Base-by-base conservation (phyloP, 2,888 invertebrate species). In the Rhingia rostrata region DNA sequence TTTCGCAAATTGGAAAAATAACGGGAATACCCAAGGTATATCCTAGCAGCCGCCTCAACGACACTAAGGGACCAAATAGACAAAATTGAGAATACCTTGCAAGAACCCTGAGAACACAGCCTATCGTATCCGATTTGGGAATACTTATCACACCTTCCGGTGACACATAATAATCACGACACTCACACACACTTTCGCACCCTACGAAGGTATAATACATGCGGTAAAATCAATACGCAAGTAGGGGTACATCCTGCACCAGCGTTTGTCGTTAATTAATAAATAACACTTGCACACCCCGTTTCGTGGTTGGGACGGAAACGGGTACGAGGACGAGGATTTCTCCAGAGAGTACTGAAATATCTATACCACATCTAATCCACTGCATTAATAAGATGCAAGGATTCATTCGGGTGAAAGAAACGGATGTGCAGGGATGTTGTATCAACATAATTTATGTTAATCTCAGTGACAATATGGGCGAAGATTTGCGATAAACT, bases 401-500 rank as follows among this genome's bases (percentile, higher is more conserved):
- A 45, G 74, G 58, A 67, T 47, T 64, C 67, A 64, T 58, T 45
- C 63, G 51, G 78, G 73, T 69, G 69, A 80, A 80, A 80, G 80
- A 84, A 80, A 69, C 84, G 84, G 74, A 80, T 84, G 70, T 67
- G 79, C 83, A 74, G 30, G 83, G 74, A 64, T 74, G 73, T 70
- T 84, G 84, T 75, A 80, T 80, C 61, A 70, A 70, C 53, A 80
- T 84, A 84, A 84, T 84, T 80, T 84, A 84, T 84, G 80, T 70
- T 84, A 84, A 84, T 84, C 80, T 80, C 60, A 61, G 70, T 80
- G 84, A 84, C 84, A 84, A 84, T 84, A 84, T 84, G 84, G 84
- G 63, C 70, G 70, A 58, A 80, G 69, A 51, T 80, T 84, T 75
- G 60, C 41, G 84, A 84, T 80, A 84, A 84, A 84, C 74, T 80